A percentile compares a stretch with the other conserved stretches of the same genome.
Evolutionary conservation across 2,113 vertebrate genomes (phyloP).

Genomic region (western clawed frog (Xenopus tropicalis)): DNA sequence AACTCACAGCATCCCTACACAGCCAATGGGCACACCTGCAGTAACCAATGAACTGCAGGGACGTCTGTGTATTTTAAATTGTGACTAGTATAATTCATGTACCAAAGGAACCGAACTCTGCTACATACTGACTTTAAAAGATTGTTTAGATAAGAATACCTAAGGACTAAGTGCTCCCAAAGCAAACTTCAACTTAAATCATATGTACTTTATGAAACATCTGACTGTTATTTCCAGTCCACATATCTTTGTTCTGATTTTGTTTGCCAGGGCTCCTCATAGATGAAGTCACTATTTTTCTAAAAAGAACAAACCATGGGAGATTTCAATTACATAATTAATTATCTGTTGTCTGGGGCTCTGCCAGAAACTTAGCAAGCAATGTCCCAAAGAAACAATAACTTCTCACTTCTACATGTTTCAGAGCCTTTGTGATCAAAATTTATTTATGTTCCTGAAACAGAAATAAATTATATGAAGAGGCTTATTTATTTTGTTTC

Average conservation of each 20-base stretch:
- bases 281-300: conserved; percentile 73
- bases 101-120: no score
- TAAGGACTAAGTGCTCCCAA: conserved; percentile 47
- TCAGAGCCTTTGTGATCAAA: neutral
- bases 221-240: conserved; percentile 73
- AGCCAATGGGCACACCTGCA: no score
- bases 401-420: conserved; percentile 60
- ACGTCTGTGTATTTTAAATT: conserved; percentile 28
- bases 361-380: conserved; percentile 66
- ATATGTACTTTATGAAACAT: conserved; percentile 68
- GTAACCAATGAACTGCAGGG: no score
- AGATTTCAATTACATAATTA: conserved; percentile 77
- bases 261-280: conserved; percentile 65
- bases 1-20: no score
- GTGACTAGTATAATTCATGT: no score
- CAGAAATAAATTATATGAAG: no score
- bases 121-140: no score
- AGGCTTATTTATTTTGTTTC: no score
- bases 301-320: conserved; percentile 70
- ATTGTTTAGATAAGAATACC: no score
- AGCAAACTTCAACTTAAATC: conserved; percentile 60
- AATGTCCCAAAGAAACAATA: conserved; percentile 60
- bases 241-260: conserved; percentile 68
- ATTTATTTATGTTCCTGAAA: no score
- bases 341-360: conserved; percentile 71